Evolutionary conservation across 2,113 vertebrate species (phyloP), one percentile per base, ranked within the genome.

Genomic region (Hipposideros armiger): DNA sequence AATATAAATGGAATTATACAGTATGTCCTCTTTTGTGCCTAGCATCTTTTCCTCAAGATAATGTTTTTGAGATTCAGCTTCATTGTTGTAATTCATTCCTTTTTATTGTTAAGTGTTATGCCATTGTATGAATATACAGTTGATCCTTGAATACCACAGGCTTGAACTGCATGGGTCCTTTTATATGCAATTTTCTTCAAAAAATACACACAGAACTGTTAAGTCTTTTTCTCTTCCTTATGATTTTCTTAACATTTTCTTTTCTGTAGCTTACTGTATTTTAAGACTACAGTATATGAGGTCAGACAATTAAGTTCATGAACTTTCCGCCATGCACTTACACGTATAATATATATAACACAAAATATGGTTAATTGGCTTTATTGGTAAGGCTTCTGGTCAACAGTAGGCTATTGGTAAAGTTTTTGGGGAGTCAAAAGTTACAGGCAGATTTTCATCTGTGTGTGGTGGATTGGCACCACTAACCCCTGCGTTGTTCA

Each of bases 31-130:
- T 20, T 70, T 56, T 92, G 30, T 50, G 15, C 66, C 45, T 85
- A 72, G 60, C 24, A 90, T 87, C 50, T 88, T 91, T 92, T 62
- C 36, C 26, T 84, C 42, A 54, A 10, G 74, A n/a, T 36, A 36
- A 36, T 52, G 16, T 45, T 78, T 91, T 42, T 62, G 69, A 26
- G 42, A 40, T 91, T 90, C 36, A 45, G 8, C 22, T 15, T n/a
- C 36, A 17, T 54, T 56, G 50, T 28, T 70, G 3, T 70, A 76
- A 92, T 42, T 90, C 26, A 72, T 73, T 77, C 26, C 5, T 72
- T 50, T 96, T 73, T 47, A 72, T 87, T 62, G 60, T n/a, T 87
- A 47, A 74, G 62, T 91, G 67, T 92, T 90, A 73, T 77, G 28
- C 13, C 54, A 84, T 73, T 80, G 50, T 40, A 64, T 80, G 28